Evolutionary conservation across 2,888 invertebrate species (phyloP).

Genomic region (Nomada fabriciana): DNA sequence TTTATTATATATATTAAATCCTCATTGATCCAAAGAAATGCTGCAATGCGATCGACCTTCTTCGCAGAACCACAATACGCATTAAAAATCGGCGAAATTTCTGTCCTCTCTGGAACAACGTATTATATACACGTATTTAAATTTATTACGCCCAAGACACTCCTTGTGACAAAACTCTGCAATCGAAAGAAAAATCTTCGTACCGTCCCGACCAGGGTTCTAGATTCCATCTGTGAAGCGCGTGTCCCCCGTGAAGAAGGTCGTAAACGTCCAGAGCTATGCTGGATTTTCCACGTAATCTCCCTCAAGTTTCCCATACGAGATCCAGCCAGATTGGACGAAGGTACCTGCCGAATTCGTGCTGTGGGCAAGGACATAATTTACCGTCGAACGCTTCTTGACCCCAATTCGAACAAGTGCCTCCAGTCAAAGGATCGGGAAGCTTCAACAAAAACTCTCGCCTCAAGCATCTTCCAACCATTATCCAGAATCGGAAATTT

Average conservation of each 20-base stretch:
- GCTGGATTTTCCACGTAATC: constrained; percentile 44
- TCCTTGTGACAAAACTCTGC: not conserved
- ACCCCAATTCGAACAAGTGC: constrained; percentile 60
- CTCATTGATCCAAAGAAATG: too few relatives aligned
- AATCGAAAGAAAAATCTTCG: constrained; percentile 49
- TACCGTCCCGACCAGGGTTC: not conserved
- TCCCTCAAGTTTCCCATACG: constrained; percentile 46
- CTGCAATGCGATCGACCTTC: too few relatives aligned
- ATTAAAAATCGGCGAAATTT: not conserved
- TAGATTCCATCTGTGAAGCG: constrained; percentile 58
- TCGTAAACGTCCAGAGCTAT: constrained; percentile 57
- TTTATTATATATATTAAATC: too few relatives aligned
- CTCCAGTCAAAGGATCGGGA: not conserved
- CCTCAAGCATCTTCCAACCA: not conserved
- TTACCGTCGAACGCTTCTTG: constrained; percentile 49
- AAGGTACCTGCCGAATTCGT: constrained; percentile 56
- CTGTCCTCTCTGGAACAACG: not conserved
- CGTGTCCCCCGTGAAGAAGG: constrained; percentile 56
- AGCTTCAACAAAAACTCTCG: constrained; percentile 15
- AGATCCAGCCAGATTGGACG: constrained; percentile 54
- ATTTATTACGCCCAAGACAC: constrained; percentile 20
- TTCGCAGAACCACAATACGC: not conserved
- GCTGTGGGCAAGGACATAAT: constrained; percentile 57
- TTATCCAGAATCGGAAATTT: not conserved
- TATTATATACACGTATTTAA: constrained; percentile 8